Conservation (phyloP, 2,888 invertebrate species). For the Tipula confusa region DNA sequence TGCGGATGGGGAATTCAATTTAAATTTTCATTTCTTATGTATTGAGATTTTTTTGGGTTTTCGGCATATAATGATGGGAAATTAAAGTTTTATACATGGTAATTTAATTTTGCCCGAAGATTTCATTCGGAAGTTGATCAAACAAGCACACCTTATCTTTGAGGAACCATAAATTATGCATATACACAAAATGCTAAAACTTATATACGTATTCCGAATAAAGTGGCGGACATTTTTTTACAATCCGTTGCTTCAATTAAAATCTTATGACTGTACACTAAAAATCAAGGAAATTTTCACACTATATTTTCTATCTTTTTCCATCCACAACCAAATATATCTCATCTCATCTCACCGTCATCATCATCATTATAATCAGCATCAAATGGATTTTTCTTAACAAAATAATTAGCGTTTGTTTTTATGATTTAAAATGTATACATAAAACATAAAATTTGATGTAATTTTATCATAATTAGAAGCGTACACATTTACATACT, state of each 20-base stretch:
- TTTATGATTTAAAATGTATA: not conserved
- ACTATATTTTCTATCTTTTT: not conserved
- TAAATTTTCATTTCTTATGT: not conserved
- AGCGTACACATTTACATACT: not conserved
- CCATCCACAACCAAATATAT: not conserved
- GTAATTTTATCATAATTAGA: not conserved
- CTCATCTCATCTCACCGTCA: not conserved
- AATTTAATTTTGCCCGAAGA: not conserved
- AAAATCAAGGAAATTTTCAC: not conserved
- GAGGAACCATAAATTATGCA: too few species aligned
- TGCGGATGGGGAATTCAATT: not conserved
- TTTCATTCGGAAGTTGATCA: not conserved
- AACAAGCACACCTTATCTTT: too few species aligned
- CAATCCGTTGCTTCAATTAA: not conserved
- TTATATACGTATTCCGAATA: too few species aligned
- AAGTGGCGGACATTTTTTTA: not conserved
- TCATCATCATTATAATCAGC: not conserved
- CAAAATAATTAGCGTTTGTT: constrained; percentile 3
- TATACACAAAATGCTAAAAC: too few species aligned
- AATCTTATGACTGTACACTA: not conserved
- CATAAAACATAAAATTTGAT: not conserved
- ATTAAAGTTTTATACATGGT: not conserved
- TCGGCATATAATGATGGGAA: not conserved
- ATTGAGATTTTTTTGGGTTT: not conserved
- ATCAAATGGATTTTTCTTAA: not conserved